phyloP scores from a whole-genome alignment of 2,888 invertebrate genomes.

The Platycnemis pennipes region DNA sequence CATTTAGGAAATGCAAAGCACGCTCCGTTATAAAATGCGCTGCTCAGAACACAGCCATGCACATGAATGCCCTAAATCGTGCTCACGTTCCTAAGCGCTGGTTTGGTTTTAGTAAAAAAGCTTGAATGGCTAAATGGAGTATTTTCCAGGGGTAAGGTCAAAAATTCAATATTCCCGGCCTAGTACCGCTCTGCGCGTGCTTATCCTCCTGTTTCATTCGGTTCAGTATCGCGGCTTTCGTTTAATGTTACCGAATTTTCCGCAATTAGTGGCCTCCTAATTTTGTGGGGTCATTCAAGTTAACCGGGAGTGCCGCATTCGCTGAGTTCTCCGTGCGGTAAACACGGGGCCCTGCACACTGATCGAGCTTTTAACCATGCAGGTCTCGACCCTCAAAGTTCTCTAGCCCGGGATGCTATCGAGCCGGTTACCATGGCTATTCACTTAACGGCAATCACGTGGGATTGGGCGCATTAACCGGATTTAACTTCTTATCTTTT shows the following conservation, averaged over 20 bases:
- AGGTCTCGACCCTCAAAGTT: not conserved
- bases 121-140: not conserved
- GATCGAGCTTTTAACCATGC: not conserved
- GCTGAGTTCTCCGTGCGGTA: not conserved
- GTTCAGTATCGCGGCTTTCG: not conserved
- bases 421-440: not conserved
- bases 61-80: not conserved
- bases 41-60: too few relatives aligned
- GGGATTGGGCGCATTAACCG: not conserved
- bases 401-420: not conserved
- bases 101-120: not conserved
- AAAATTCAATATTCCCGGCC: not conserved
- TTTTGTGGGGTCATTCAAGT: not conserved
- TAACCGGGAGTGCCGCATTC: not conserved
- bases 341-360: not conserved
- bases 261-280: not conserved
- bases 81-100: not conserved
- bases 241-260: not conserved
- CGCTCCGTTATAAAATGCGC: too few relatives aligned
- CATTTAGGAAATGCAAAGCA: too few relatives aligned
- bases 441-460: constrained; percentile 1
- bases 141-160: too few relatives aligned
- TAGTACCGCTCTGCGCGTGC: not conserved
- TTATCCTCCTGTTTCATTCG: not conserved
- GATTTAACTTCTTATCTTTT: constrained; percentile 28